Conservation (phyloP, 2,888 invertebrate genomes). For the Megamerina dolium region DNA sequence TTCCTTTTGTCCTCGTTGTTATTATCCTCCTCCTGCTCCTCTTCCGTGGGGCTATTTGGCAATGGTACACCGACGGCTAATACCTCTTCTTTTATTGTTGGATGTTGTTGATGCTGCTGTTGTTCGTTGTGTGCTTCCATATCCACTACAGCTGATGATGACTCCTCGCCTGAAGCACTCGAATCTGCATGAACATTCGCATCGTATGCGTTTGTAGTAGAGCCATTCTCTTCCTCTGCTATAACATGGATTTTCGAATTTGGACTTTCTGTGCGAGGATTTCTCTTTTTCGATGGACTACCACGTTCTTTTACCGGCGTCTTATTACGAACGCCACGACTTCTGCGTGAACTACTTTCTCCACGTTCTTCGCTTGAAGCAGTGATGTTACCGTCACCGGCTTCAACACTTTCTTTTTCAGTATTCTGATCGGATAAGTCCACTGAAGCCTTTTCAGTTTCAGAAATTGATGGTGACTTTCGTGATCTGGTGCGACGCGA, state of each 20-base stretch:
- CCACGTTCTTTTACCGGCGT: constrained; percentile 22
- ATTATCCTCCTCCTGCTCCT: background rate
- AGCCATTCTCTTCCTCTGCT: constrained; percentile 53
- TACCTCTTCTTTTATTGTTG: constrained; percentile 24
- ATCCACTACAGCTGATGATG: constrained; percentile 1
- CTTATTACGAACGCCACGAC: constrained; percentile 26
- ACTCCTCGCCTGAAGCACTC: background rate
- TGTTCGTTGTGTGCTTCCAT: constrained; percentile 9
- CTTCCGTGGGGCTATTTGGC: too few species aligned
- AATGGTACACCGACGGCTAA: background rate
- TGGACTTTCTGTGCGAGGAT: constrained; percentile 48
- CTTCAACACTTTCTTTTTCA: constrained; percentile 18
- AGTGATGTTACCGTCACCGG: constrained; percentile 13
- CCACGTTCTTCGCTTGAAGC: constrained; percentile 32
- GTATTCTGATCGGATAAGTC: constrained; percentile 25
- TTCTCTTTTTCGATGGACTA: constrained; percentile 28
- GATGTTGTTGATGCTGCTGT: constrained; percentile 7
- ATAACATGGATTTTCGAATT: constrained; percentile 24
- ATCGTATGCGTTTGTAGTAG: constrained; percentile 10
- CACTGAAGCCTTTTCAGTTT: constrained; percentile 30
- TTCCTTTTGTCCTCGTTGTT: too few species aligned
- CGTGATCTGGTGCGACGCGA: constrained; percentile 35
- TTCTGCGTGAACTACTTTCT: constrained; percentile 23
- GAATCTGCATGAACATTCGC: constrained; percentile 9
- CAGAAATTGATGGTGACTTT: constrained; percentile 26